phyloP scores from a whole-genome alignment of 2,113 vertebrate species.

The Prochilodus magdalenae region DNA sequence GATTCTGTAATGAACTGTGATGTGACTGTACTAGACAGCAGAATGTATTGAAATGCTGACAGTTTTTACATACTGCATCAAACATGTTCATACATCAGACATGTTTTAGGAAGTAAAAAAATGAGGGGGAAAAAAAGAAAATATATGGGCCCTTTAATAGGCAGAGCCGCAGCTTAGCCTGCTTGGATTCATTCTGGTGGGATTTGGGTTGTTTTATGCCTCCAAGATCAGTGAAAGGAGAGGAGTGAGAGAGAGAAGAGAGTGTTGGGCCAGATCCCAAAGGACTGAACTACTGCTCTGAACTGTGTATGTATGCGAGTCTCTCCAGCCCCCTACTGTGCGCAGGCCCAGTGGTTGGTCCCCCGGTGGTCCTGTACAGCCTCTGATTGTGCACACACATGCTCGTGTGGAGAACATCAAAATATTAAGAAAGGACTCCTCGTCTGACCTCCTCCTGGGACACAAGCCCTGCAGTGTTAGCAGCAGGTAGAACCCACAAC shows the following conservation, averaged over 20 bases:
- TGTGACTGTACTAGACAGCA: too few species aligned
- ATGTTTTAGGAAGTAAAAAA: too few species aligned
- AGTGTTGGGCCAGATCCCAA: slow-evolving; percentile 66
- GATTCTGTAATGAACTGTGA: too few species aligned
- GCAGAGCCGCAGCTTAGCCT: slow-evolving; percentile 30
- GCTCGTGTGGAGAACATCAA: slow-evolving; percentile 5
- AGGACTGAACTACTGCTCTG: slow-evolving; percentile 44
- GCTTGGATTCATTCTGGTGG: slow-evolving; percentile 58
- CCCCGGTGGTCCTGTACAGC: neutral
- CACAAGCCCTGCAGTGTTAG: too few species aligned
- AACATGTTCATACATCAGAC: too few species aligned
- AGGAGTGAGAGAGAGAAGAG: neutral
- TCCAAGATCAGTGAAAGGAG: slow-evolving; percentile 64
- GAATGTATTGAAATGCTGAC: too few species aligned
- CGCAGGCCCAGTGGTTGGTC: neutral
- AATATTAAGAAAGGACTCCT: slow-evolving; percentile 16
- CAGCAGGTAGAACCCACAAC: too few species aligned
- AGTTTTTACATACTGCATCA: too few species aligned
- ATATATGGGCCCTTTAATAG: slow-evolving; percentile 56
- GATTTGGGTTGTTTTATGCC: slow-evolving; percentile 67
- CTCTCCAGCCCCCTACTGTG: slow-evolving; percentile 14
- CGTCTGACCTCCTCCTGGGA: neutral
- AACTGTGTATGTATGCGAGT: slow-evolving; percentile 25
- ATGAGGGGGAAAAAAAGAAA: too few species aligned
- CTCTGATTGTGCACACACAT: neutral